Evolutionary conservation across 1,140 invertebrate species (phyloP), one percentile per base, ranked within the genome.

Genomic region (Orussus abietinus): DNA sequence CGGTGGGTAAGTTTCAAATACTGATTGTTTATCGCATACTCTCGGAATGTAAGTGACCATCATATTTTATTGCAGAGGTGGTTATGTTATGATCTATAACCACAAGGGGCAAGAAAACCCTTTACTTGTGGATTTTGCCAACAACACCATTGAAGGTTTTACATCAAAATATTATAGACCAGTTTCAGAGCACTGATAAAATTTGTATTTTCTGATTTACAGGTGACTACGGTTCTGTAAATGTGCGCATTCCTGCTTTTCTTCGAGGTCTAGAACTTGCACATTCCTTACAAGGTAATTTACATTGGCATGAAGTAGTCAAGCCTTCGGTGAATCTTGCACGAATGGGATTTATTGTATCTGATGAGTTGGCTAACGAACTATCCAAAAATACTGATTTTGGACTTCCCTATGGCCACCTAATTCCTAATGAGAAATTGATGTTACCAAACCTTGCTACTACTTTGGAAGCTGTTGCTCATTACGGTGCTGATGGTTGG

Each of bases 71-170:
- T 65, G 64, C 52, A 88, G 87, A 35, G 84, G 83, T 53, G 86
- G 86, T 17, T 78, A 83, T 26, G 72, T 88, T 54, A 67, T 90
- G 52, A 75, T 88, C 49, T 83, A 88, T 66, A 80, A 83, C 60
- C 84, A 84, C 55, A 74, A 75, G 45, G 66, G 60, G 14, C 54
- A 66, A 35, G 53, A 61, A 20, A 51, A 64, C 51, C 73, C 80
- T 15, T 55, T 72, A 12, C 58, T 79, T 10, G 66, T 84, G 17
- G 77, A 84, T 64, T 84, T 83, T 51, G 53, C 59, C 5, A 67
- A 47, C 39, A 66, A 70, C 22, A 60, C 66, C 5, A 46, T 65
- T 3, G 47, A 60, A 54, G 63, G 67, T 68, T 45, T 22, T n/a
- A n/a, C n/a, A 34, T 47, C 12, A 37, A 45, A 39, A 42, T 45